Percentiles rank a stretch among this genome's conserved stretches.
Evolutionary conservation across 2,113 vertebrate genomes (phyloP).

Genomic region (Pantherophis guttatus): DNA sequence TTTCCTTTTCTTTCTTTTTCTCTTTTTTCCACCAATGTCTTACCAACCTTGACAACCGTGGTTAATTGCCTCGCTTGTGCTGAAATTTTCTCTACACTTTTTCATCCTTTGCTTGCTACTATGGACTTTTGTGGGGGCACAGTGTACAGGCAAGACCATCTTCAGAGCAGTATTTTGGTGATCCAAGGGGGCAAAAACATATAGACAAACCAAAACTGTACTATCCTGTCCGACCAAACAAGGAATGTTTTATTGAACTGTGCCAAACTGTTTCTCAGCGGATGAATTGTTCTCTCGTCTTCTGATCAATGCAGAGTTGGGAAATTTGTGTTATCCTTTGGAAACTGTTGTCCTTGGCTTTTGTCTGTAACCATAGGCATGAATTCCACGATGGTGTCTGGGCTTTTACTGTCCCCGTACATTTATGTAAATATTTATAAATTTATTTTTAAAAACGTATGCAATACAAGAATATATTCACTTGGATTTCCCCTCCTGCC

Average conservation of each 20-base stretch:
- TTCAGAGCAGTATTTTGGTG: conserved; percentile 73
- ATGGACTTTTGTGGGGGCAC: conserved; percentile 71
- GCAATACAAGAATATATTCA: conserved; percentile 57
- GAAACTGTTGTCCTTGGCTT: conserved; percentile 68
- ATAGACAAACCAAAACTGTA: conserved; percentile 53
- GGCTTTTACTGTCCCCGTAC: conserved; percentile 65
- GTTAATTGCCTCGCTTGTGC: conserved; percentile 79
- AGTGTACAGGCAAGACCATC: conserved; percentile 73
- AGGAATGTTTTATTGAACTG: conserved; percentile 79
- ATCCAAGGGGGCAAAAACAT: conserved; percentile 72
- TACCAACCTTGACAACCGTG: conserved; percentile 80
- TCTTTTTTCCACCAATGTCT: conserved; percentile 80
- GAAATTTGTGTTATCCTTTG: conserved; percentile 60
- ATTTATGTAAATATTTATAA: conserved; percentile 70
- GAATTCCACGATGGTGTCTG: conserved; percentile 60
- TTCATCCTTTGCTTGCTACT: conserved; percentile 80
- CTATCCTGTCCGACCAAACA: conserved; percentile 74
- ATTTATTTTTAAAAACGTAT: conserved; percentile 62
- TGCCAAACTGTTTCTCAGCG: conserved; percentile 80
- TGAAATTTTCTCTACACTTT: conserved; percentile 81
- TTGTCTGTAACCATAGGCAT: conserved; percentile 67
- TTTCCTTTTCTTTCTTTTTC: conserved; percentile 47
- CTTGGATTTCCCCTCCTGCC: conserved; percentile 57
- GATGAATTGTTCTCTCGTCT: conserved; percentile 72
- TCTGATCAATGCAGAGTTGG: conserved; percentile 71